Base-by-base conservation (phyloP, 1,140 invertebrate genomes). In the Drosophila erecta region DNA sequence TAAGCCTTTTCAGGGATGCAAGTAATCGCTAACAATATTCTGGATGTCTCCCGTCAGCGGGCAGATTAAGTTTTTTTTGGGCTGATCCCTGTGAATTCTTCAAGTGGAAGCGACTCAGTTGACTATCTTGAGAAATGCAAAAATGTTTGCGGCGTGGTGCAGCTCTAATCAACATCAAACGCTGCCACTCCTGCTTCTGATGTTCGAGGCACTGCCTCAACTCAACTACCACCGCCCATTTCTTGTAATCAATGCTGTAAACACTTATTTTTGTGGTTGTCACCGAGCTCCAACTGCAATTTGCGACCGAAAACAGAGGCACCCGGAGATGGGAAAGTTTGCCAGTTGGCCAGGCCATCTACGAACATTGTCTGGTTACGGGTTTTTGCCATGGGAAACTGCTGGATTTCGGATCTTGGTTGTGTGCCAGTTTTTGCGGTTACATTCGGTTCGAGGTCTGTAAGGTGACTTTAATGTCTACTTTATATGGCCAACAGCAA, bases 181-280 rank as follows among this genome's bases (percentile, higher is more conserved):
- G 59, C 35, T 43, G 59, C 56, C 38, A 55, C 37, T 59, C 22
- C 55, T 53, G 59, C 46, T 50, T 27, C 20, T 61, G 58, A 49
- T 74, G 54, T 46, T 38, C 22, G 66, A 41, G 58, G 37, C 47
- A 55, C 50, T 54, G 41, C 22, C 51, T 37, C 53, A 44, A 47
- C 66, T 70, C 30, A 30, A 30, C 30, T 10, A 30, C 8, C 8
- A 58, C 77, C 70, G 75, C 78, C 66, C 57, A 73, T 74, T 56
- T 69, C 79, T 89, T 89, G 84, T 89, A 89, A 89, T 89, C 84
- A 89, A 89, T 89, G 84, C 85, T 89, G 84, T 89, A 89, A 89
- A 89, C 84, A 89, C 84, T 89, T 89, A 89, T 89, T 89, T 89
- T 89, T 89, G 84, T 89, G 84, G 79, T 76, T 86, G 81, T 76